Percentiles rank a stretch among this genome's conserved stretches.
Evolutionary conservation across 30 jellyfish, hydroid and myxozoan species (phyloP).

Genomic region (Aurelia coerulea): DNA sequence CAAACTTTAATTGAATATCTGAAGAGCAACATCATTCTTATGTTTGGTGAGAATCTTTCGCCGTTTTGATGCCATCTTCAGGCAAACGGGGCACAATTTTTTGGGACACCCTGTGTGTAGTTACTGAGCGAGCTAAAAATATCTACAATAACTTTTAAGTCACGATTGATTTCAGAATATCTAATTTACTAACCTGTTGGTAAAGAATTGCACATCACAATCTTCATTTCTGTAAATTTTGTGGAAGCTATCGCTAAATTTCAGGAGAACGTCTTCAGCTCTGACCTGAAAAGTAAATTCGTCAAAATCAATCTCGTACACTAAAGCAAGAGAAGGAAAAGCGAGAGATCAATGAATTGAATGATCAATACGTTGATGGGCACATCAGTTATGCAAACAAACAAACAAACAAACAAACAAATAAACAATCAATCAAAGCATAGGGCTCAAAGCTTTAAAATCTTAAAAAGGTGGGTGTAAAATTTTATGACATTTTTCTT

Average conservation of each 20-base stretch:
- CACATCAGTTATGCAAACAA: background rate
- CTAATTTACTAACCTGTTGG: slow-evolving; percentile 66
- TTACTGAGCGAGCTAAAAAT: too few relatives aligned
- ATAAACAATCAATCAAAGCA: background rate
- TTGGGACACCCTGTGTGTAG: too few relatives aligned
- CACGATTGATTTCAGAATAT: background rate
- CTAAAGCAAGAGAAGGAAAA: background rate
- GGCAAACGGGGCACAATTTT: too few relatives aligned
- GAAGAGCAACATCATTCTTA: too few relatives aligned
- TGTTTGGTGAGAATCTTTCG: too few relatives aligned
- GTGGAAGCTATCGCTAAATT: slow-evolving; percentile 80
- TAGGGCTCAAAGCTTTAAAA: too few relatives aligned
- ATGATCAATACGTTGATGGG: background rate
- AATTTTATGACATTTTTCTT: too few relatives aligned
- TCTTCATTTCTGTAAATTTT: slow-evolving; percentile 77
- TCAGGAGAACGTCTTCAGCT: slow-evolving; percentile 85
- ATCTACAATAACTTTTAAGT: too few relatives aligned
- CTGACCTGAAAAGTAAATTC: slow-evolving; percentile 52
- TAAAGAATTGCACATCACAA: slow-evolving; percentile 79
- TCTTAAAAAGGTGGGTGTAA: too few relatives aligned
- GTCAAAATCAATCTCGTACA: background rate
- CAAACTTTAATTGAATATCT: too few relatives aligned
- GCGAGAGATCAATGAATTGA: background rate
- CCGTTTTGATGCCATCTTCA: too few relatives aligned
- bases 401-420: background rate